These are phyloP conservation scores for Oriolus oriolus DNA, from an alignment of 2,113 vertebrate species.

Conservation along the genomic window DNA sequence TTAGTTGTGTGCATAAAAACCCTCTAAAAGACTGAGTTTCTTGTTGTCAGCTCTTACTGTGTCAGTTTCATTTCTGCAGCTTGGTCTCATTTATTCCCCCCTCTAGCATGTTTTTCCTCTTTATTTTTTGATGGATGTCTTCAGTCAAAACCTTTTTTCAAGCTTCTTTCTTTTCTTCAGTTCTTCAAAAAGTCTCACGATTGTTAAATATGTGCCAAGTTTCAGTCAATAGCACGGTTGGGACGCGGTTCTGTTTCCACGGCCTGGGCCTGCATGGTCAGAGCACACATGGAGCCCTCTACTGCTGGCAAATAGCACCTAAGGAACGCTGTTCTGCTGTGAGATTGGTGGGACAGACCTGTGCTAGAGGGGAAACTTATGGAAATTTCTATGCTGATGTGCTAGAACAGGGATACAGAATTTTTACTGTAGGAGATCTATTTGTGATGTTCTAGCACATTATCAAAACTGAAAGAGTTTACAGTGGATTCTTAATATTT, in stretches of 20 bases:
- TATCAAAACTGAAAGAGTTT: not conserved
- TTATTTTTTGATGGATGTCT: not conserved
- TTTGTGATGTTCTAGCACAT: not conserved
- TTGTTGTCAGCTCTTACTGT: not conserved
- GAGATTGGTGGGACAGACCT: not conserved
- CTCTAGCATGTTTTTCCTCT: not conserved
- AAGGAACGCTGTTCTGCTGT: not conserved
- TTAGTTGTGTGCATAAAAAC: not conserved
- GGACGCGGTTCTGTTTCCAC: rapidly evolving
- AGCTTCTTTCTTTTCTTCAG: not conserved
- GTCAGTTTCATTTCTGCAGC: not conserved
- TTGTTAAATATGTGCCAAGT: not conserved
- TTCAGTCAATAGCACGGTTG: rapidly evolving
- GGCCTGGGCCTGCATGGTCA: rapidly evolving
- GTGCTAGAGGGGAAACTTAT: rapidly evolving
- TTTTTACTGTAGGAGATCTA: not conserved
- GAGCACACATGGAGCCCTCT: not conserved
- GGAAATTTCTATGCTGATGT: not conserved
- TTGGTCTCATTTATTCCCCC: not conserved
- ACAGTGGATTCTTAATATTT: not conserved
- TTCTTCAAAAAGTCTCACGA: not conserved
- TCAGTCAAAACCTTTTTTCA: not conserved
- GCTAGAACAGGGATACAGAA: not conserved
- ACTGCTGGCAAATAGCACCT: not conserved
- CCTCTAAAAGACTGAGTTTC: not conserved